A percentile compares a stretch with the other conserved stretches of the same genome.
Conservation (phyloP, 2,888 invertebrate genomes). For the Lithophane semibrunnea region DNA sequence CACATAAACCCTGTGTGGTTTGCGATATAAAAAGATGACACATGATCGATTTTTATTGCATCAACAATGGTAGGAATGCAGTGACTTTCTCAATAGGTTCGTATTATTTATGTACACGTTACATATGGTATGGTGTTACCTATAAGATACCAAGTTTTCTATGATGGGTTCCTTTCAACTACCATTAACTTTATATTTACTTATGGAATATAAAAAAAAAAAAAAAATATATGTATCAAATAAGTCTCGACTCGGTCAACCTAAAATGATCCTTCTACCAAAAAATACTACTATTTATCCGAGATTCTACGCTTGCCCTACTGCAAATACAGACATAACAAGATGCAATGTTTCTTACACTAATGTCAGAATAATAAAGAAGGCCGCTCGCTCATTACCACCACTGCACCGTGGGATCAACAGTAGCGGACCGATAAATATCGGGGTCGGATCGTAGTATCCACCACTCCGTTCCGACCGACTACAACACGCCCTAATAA, state of each 20-base stretch:
- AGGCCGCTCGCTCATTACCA: too few species aligned
- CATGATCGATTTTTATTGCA: not conserved
- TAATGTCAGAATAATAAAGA: too few species aligned
- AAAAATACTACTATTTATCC: too few species aligned
- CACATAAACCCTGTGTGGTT: not conserved
- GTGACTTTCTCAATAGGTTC: slow-evolving; percentile 4
- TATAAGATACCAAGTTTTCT: not conserved
- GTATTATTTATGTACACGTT: not conserved
- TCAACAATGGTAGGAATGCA: not conserved
- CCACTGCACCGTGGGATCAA: too few species aligned
- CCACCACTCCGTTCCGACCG: too few species aligned
- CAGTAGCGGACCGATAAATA: too few species aligned
- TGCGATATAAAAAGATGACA: too few species aligned
- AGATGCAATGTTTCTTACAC: too few species aligned
- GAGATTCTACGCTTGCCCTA: too few species aligned
- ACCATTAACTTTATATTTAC: not conserved
- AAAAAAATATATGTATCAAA: not conserved
- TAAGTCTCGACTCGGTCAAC: not conserved
- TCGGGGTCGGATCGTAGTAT: too few species aligned
- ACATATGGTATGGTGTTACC: not conserved
- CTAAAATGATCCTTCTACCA: too few species aligned
- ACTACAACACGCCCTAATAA: not conserved
- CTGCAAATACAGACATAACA: too few species aligned
- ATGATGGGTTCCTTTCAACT: not conserved
- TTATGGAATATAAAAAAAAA: not conserved